Evolutionary conservation across 1,140 invertebrate species (phyloP).

Genomic region (Ooceraea biroi): DNA sequence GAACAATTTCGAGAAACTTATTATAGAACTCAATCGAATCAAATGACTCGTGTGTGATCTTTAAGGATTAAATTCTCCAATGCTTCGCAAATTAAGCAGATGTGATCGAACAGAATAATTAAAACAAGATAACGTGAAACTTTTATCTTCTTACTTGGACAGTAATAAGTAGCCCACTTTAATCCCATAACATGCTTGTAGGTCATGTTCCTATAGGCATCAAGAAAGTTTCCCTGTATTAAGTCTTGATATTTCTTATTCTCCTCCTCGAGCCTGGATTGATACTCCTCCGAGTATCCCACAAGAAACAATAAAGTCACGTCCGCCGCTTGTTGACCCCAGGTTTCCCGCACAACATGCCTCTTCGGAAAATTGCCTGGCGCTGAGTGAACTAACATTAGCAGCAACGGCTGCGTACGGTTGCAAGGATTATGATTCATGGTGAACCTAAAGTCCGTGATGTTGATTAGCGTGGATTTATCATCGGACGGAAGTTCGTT

Average conservation of each 20-base stretch:
- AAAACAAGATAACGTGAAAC: neutral
- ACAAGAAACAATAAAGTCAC: constrained; percentile 90
- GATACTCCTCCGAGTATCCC: constrained; percentile 87
- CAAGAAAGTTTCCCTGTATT: constrained; percentile 92
- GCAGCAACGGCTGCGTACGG: constrained; percentile 85
- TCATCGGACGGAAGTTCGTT: constrained; percentile 81
- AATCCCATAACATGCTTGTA: constrained; percentile 95
- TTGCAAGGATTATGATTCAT: constrained; percentile 87
- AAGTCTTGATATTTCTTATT: constrained; percentile 89
- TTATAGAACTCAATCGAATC: too few relatives aligned
- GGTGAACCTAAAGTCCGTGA: constrained; percentile 87
- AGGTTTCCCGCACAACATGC: constrained; percentile 89
- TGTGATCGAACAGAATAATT: neutral
- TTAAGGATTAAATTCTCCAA: too few relatives aligned
- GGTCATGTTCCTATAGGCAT: constrained; percentile 94
- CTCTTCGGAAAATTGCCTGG: constrained; percentile 89
- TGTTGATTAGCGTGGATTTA: constrained; percentile 86
- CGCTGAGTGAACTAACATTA: constrained; percentile 90
- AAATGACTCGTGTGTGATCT: too few relatives aligned
- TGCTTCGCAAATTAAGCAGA: neutral
- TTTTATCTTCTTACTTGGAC: constrained; percentile 84
- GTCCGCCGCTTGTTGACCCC: constrained; percentile 86
- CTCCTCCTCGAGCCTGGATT: constrained; percentile 88
- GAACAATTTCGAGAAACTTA: too few relatives aligned
- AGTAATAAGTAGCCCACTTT: constrained; percentile 92